Evolutionary conservation across 1,140 invertebrate species (phyloP), one percentile per base, ranked within the genome.

Genomic region (Ganaspis sp.): DNA sequence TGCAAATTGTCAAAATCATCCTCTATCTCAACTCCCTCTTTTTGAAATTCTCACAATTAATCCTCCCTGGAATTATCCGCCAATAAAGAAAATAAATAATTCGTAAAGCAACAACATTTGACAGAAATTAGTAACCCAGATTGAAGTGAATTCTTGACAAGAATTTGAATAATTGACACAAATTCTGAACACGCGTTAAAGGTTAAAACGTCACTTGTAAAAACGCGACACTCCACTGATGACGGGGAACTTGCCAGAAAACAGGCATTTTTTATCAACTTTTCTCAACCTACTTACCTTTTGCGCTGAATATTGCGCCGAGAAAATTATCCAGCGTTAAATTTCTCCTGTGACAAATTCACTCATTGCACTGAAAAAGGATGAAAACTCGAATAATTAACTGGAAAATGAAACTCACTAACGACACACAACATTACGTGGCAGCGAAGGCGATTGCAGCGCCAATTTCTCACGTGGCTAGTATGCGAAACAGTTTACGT

Each of bases 391-490:
- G 64, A 74, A 74, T 75, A 84, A 86, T 83, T 78, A 82, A 85
- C 70, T 78, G 70, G 74, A 70, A 79, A 80, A 82, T 49, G 83
- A 81, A 85, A 85, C 82, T 87, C 77, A 79, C 82, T 83, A 84
- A 87, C 85, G 81, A 82, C 84, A 89, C 83, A 87, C 85, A 88
- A 89, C 89, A 89, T 90, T 90, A 90, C 89, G 88, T 90, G 88
- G 88, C 88, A 90, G 86, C 77, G 72, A 78, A 75, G 29, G 73
- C 84, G 88, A 90, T 83, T 71, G 80, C 6, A 69, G 83, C 88
- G 88, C 83, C 83, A 58, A 49, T 49, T 49, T n/a, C n/a, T 12
- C 11, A 40, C 12, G 38, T 12, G 38, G 12, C 12, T 1, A 40
- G 9, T 6, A 40, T 9, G 38, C 11, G 38, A 40, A 40, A 40